phyloP scores from a whole-genome alignment of 2,797 vertebrate genomes.

The Notamacropus eugenii region DNA sequence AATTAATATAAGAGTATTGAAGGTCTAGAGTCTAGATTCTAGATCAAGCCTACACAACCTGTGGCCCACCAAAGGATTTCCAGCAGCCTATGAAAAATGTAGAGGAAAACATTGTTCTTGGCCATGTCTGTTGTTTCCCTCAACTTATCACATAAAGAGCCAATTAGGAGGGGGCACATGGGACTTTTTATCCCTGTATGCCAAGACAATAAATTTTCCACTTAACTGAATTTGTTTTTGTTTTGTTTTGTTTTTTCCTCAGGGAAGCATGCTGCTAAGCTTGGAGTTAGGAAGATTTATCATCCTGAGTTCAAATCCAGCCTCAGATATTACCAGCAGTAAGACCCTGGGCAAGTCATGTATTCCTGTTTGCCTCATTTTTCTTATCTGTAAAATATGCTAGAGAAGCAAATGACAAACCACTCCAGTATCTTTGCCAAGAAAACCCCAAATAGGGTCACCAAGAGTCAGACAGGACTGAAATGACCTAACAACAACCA shows the following conservation, averaged over 20 bases:
- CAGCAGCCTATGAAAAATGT: too few species aligned
- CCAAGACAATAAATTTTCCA: not conserved
- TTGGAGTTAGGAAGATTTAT: not conserved
- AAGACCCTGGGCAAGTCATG: not conserved
- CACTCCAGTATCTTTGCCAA: not conserved
- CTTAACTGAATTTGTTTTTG: not conserved
- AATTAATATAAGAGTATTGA: not conserved
- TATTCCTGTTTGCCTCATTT: not conserved
- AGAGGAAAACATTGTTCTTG: not conserved
- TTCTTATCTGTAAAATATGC: not conserved
- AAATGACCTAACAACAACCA: not conserved
- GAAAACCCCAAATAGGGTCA: not conserved
- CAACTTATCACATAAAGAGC: not conserved
- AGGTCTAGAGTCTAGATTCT: too few species aligned
- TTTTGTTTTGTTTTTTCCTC: not conserved
- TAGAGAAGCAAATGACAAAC: not conserved
- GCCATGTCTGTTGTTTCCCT: not conserved
- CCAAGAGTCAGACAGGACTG: not conserved
- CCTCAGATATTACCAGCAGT: too few species aligned
- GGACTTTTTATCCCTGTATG: not conserved
- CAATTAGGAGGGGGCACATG: not conserved
- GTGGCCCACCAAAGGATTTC: too few species aligned
- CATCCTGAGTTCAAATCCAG: not conserved
- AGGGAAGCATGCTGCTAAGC: not conserved
- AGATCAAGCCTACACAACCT: too few species aligned